Conservation (phyloP, 2,888 invertebrate genomes). For the Diachrysia chrysitis region DNA sequence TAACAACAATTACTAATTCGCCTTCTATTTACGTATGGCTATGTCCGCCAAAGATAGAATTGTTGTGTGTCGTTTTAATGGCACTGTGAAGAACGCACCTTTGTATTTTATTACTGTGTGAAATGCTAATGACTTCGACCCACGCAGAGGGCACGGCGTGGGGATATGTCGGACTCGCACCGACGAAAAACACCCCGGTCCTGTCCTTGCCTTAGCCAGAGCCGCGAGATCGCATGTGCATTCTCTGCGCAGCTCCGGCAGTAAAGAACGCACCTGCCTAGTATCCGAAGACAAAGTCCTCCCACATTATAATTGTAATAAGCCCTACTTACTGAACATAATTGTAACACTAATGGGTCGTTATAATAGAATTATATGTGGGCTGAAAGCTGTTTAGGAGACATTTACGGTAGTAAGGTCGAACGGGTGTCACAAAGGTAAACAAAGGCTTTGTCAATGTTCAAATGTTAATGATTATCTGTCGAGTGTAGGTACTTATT, state of each 20-base stretch:
- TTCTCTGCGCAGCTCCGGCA: too few species aligned
- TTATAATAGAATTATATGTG: slow-evolving; percentile 18
- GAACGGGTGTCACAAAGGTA: not conserved
- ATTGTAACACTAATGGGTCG: not conserved
- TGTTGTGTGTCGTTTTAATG: not conserved
- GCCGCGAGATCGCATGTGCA: too few species aligned
- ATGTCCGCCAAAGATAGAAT: not conserved
- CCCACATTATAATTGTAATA: not conserved
- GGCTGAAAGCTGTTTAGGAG: slow-evolving; percentile 14
- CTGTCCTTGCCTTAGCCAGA: too few species aligned
- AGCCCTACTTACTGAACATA: not conserved
- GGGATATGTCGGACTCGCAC: too few species aligned
- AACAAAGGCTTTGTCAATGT: not conserved
- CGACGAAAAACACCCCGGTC: too few species aligned
- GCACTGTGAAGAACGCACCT: not conserved
- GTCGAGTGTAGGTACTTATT: not conserved
- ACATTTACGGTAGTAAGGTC: not conserved
- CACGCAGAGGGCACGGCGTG: too few species aligned
- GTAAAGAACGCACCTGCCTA: not conserved
- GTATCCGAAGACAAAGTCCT: not conserved
- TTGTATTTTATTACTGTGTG: too few species aligned
- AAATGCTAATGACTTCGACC: too few species aligned
- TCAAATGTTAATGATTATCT: not conserved
- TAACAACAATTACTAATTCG: not conserved
- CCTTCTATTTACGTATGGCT: not conserved